Conservation (phyloP, 2,888 invertebrate genomes). For the Luffia ferchaultella region DNA sequence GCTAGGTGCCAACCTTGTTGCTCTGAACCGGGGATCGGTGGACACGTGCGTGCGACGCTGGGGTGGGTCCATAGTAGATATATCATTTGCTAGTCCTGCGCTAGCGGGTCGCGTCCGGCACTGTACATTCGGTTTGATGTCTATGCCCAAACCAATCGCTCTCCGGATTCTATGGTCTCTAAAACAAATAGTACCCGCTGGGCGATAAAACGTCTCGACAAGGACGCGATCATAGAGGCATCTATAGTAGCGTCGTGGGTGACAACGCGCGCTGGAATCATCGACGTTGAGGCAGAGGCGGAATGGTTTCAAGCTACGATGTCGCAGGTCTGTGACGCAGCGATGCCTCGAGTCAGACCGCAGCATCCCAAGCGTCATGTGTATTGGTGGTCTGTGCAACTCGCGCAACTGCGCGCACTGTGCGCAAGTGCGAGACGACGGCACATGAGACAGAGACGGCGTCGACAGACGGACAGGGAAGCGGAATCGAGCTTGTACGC, state of each 20-base stretch:
- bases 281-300: slow-evolving; percentile 1
- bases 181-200: too few species aligned
- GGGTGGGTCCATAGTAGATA: too few species aligned
- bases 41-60: too few species aligned
- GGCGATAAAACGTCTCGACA: slow-evolving; percentile 8
- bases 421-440: neutral
- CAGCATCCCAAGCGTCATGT: neutral
- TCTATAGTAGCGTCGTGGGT: slow-evolving; percentile 8
- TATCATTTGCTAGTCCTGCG: too few species aligned
- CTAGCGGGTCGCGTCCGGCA: too few species aligned
- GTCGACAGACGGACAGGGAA: neutral
- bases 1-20: too few species aligned
- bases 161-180: neutral
- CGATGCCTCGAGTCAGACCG: slow-evolving; percentile 12
- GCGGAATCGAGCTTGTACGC: neutral
- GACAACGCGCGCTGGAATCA: neutral
- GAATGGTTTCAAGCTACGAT: slow-evolving; percentile 5
- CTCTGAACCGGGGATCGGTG: too few species aligned
- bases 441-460: neutral
- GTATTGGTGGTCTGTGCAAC: slow-evolving; percentile 1
- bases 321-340: slow-evolving; percentile 12
- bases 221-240: slow-evolving; percentile 9
- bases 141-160: too few species aligned
- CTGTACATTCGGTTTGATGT: too few species aligned
- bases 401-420: neutral